Percentiles rank a stretch among this genome's conserved stretches.
Conservation (phyloP, 2,797 vertebrate genomes). For the Gymnothorax reevesii region DNA sequence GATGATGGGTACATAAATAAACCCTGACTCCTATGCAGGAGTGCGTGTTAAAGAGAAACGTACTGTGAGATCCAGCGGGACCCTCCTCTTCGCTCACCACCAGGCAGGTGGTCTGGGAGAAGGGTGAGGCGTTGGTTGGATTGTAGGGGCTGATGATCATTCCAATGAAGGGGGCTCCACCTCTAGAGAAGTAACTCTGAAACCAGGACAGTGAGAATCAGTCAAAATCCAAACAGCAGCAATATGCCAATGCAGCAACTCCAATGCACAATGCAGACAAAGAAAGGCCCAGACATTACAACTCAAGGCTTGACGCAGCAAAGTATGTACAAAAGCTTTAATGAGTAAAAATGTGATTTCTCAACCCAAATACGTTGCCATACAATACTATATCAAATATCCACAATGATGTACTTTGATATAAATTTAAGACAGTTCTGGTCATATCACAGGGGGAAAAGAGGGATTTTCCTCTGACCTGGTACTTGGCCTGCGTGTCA, state of each 20-base stretch:
- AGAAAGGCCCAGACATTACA: background rate
- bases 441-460: background rate
- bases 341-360: background rate
- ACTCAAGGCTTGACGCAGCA: background rate
- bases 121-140: constrained; percentile 85
- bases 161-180: constrained; percentile 94
- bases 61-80: constrained; percentile 82
- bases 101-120: constrained; percentile 92
- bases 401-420: background rate
- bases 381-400: background rate
- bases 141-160: constrained; percentile 99
- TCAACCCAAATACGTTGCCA: background rate
- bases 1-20: too few species aligned
- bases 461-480: constrained; percentile 70
- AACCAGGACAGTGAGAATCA: constrained; percentile 31
- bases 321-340: background rate
- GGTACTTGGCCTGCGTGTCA: constrained; percentile 95
- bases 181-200: constrained; percentile 95
- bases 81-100: constrained; percentile 86
- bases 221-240: background rate
- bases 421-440: background rate
- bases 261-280: background rate
- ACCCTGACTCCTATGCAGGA: background rate
- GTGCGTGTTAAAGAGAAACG: constrained; percentile 54
- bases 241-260: background rate